These are phyloP conservation scores for Nomia melanderi DNA, from an alignment of 1,140 invertebrate species.

Conservation along the genomic window DNA sequence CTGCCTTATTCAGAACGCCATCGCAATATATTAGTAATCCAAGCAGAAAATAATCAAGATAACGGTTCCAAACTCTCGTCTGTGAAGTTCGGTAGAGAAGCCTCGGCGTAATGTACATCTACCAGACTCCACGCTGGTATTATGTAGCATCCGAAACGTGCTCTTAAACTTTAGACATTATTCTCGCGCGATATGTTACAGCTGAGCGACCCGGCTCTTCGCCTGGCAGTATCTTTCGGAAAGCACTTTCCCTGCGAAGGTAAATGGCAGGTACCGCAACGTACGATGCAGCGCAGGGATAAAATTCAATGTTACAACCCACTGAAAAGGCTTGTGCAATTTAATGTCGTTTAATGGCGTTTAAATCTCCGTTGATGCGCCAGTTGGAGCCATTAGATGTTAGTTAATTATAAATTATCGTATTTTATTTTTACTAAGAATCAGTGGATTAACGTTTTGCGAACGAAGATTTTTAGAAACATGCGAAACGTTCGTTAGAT, in stretches of 20 bases:
- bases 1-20: background rate
- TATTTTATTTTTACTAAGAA: no score
- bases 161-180: background rate
- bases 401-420: no score
- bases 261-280: slow-evolving; percentile 10
- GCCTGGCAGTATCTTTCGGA: background rate
- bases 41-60: no score
- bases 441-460: no score
- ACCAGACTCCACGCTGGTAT: background rate
- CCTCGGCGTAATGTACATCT: background rate
- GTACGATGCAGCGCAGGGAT: background rate
- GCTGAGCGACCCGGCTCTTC: no score
- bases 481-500: no score
- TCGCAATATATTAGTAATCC: background rate
- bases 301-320: slow-evolving; percentile 49
- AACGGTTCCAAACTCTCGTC: background rate
- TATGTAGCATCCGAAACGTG: background rate
- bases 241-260: slow-evolving; percentile 3
- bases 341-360: no score
- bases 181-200: no score
- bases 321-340: background rate
- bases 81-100: no score
- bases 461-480: no score
- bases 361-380: no score
- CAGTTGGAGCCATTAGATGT: no score